A percentile compares a stretch with the other conserved stretches of the same genome.
Evolutionary conservation across 2,888 invertebrate species (phyloP).

Genomic region (Galeopsomyia nigrocyanea): DNA sequence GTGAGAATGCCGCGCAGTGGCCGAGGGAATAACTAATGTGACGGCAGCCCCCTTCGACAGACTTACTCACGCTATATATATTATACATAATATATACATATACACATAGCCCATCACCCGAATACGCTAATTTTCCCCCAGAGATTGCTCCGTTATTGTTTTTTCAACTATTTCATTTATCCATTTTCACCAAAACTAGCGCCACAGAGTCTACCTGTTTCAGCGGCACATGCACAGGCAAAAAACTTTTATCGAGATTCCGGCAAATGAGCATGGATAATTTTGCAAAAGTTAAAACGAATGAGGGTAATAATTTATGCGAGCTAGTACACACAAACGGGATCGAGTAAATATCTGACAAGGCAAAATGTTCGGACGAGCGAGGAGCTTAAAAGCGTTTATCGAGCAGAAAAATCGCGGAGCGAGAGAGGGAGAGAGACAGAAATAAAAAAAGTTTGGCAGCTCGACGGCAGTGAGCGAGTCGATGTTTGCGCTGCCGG

Average conservation of each 20-base stretch:
- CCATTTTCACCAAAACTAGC: not conserved
- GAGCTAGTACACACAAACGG: too few relatives aligned
- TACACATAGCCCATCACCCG: conserved; percentile 2
- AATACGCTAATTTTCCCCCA: conserved; percentile 44
- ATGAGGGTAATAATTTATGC: too few relatives aligned
- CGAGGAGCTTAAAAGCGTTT: conserved; percentile 48
- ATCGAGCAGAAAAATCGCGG: conserved; percentile 37
- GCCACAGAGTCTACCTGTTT: too few relatives aligned
- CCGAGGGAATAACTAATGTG: conserved; percentile 51
- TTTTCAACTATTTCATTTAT: conserved; percentile 39
- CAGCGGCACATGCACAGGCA: too few relatives aligned
- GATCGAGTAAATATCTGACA: too few relatives aligned
- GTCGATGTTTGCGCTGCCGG: not conserved
- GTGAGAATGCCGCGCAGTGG: conserved; percentile 58
- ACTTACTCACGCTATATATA: not conserved
- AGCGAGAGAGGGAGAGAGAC: too few relatives aligned
- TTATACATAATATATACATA: too few relatives aligned
- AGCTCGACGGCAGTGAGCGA: too few relatives aligned
- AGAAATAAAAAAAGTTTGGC: too few relatives aligned
- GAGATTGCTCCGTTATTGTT: conserved; percentile 39
- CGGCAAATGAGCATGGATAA: too few relatives aligned
- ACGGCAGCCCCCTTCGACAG: conserved; percentile 41
- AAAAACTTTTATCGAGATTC: too few relatives aligned
- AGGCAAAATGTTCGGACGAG: conserved; percentile 4
- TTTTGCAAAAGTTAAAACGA: too few relatives aligned